Evolutionary conservation across 2,113 vertebrate species (phyloP), one percentile per base, ranked within the genome.

Genomic region (Centropus unirufus): DNA sequence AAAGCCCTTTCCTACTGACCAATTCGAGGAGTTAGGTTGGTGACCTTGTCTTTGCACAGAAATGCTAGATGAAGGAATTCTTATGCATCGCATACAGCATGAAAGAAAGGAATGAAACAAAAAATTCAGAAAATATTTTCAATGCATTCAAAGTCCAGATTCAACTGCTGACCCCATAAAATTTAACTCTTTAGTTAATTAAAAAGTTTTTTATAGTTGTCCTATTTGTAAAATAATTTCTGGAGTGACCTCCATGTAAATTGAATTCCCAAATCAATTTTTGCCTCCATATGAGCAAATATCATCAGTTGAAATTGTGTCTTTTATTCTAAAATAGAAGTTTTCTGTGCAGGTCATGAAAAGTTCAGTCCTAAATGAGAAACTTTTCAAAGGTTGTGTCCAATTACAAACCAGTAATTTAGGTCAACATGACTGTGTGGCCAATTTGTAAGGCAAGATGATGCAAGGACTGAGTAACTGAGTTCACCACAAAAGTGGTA

Each of bases 361-460:
- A 95, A 95, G 91, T 96, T 97, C 89, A 95, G 1, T 66, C 59
- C 64, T 82, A 86, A 94, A 95, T 73, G 46, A 93, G 92, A 89
- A 93, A 87, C 57, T 85, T 95, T 87, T 81, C 51, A 82, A 93
- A 78, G 63, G 17, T 82, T 87, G 12, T 73, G 54, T 84, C 83
- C 86, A 84, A 46, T 90, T 94, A 77, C 94, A 96, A 93, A 86
- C 87, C 55, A 90, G 72, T 92, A 92, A 94, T 92, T 93, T 95
- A 87, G 87, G 67, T 97, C 81, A 91, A 81, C 61, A 44, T 86
- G 88, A 83, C 36, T 75, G 62, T 75, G 61, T 79, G 86, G 46
- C 68, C 70, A 90, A 64, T 96, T 92, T 92, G 74, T 92, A 87
- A 92, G 55, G 93, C 24, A 85, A 58, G 59, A 90, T 90, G 87